A percentile compares a stretch with the other conserved stretches of the same genome.
These are phyloP conservation scores for Doryteuthis pealeii DNA, from an alignment of 1,140 invertebrate species.

Conservation along the genomic window DNA sequence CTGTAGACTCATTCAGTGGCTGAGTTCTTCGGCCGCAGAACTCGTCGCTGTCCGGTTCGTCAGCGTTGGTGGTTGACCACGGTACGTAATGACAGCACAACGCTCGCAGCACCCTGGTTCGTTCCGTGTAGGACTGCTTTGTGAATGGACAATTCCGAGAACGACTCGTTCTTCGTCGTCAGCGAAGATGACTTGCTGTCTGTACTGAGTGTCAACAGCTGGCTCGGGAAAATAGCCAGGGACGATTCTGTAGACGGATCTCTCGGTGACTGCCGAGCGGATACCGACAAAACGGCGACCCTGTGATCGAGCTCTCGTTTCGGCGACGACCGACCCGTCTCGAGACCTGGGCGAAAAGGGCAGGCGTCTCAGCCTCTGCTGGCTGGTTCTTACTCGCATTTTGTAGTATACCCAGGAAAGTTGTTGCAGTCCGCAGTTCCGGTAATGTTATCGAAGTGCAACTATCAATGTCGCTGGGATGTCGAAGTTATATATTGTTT, in stretches of 20 bases:
- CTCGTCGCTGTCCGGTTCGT: constrained; percentile 32
- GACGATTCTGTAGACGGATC: constrained; percentile 41
- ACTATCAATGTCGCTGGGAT: background rate
- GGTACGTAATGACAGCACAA: constrained; percentile 40
- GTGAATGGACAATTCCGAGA: constrained; percentile 36
- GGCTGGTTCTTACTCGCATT: background rate
- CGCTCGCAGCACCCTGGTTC: constrained; percentile 25
- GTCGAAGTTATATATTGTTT: background rate
- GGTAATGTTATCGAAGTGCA: background rate
- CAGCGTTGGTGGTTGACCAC: constrained; percentile 29
- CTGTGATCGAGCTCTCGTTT: background rate
- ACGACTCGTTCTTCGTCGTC: constrained; percentile 47
- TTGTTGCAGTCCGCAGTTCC: background rate
- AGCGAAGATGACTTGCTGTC: constrained; percentile 43
- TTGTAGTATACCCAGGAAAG: background rate
- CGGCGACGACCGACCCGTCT: background rate
- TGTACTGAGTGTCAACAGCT: constrained; percentile 36
- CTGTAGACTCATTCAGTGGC: constrained; percentile 35
- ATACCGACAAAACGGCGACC: constrained; percentile 27
- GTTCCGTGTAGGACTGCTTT: constrained; percentile 37
- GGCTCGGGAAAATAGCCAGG: constrained; percentile 45
- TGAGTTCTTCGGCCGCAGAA: constrained; percentile 30
- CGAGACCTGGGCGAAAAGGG: background rate
- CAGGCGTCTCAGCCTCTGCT: background rate
- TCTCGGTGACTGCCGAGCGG: constrained; percentile 29